Conservation (phyloP, 37 sponge, comb jelly and placozoan genomes). For the Bolinopsis microptera region DNA sequence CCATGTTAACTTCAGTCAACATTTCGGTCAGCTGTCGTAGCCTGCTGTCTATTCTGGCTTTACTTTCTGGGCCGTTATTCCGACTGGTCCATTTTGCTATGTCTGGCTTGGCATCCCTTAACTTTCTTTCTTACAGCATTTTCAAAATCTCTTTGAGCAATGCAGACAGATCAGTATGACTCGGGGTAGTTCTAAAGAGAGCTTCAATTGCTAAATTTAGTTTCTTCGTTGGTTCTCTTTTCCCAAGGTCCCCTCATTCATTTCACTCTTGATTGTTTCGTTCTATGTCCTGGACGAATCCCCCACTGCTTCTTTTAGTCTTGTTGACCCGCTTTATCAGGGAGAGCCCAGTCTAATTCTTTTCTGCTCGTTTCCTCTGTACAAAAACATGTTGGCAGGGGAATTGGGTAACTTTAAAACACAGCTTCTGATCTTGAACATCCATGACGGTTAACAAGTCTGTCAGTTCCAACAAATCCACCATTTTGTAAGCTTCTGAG, state of each 20-base stretch:
- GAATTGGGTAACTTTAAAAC: conserved; percentile 15
- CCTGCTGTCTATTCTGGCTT: conserved; percentile 19
- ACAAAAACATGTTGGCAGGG: conserved; percentile 15
- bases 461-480: conserved; percentile 5
- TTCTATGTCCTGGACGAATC: background rate
- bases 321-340: background rate
- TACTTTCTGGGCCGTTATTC: background rate
- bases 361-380: background rate
- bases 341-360: background rate
- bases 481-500: conserved; percentile 37
- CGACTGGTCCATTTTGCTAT: background rate
- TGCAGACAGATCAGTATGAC: conserved; percentile 87
- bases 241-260: background rate
- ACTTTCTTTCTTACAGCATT: conserved; percentile 75
- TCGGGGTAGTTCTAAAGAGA: conserved; percentile 85
- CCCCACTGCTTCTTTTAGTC: background rate
- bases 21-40: conserved; percentile 29
- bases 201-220: background rate
- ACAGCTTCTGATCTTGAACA: background rate
- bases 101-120: conserved; percentile 54
- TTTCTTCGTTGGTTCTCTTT: background rate
- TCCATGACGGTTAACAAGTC: conserved; percentile 20
- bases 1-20: conserved; percentile 13
- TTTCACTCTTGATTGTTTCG: background rate
- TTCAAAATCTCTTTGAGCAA: conserved; percentile 98